Evolutionary conservation across 2,113 vertebrate species (phyloP).

Genomic region (Poecilia latipinna): DNA sequence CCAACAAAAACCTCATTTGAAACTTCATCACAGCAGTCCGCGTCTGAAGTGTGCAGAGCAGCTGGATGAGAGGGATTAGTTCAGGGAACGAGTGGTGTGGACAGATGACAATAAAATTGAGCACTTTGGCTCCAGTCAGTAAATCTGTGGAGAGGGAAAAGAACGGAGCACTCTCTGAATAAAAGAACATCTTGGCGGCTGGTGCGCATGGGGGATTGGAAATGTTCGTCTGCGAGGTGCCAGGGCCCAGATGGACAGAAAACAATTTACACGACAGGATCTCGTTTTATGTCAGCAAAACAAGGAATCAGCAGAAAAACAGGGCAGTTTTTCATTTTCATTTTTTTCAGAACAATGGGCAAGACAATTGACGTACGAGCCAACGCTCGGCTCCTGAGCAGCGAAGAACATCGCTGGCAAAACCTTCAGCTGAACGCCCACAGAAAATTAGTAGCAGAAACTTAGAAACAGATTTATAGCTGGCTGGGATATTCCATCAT

Average conservation of each 20-base stretch:
- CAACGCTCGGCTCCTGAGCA: not conserved
- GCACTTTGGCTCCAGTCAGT: not conserved
- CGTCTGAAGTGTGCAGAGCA: not conserved
- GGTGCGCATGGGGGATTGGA: not conserved
- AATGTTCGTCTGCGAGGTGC: not conserved
- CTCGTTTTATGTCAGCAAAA: not conserved
- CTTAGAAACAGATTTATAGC: not conserved
- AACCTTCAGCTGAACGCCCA: not conserved
- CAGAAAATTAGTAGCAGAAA: not conserved
- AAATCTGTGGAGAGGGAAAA: not conserved
- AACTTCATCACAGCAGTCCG: not conserved
- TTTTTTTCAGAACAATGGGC: not conserved
- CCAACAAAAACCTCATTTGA: not conserved
- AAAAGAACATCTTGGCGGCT: not conserved
- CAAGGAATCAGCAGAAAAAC: not conserved
- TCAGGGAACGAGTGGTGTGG: not conserved
- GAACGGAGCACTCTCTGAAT: not conserved
- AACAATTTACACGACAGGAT: not conserved
- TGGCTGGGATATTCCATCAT: no score
- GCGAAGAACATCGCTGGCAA: not conserved
- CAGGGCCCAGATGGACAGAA: not conserved
- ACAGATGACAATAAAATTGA: constrained; percentile 1
- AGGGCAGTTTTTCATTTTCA: not conserved
- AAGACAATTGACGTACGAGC: not conserved
- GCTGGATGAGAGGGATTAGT: not conserved